phyloP scores from a whole-genome alignment of 2,797 vertebrate species.

The Enteromius afrohamiltoni region DNA sequence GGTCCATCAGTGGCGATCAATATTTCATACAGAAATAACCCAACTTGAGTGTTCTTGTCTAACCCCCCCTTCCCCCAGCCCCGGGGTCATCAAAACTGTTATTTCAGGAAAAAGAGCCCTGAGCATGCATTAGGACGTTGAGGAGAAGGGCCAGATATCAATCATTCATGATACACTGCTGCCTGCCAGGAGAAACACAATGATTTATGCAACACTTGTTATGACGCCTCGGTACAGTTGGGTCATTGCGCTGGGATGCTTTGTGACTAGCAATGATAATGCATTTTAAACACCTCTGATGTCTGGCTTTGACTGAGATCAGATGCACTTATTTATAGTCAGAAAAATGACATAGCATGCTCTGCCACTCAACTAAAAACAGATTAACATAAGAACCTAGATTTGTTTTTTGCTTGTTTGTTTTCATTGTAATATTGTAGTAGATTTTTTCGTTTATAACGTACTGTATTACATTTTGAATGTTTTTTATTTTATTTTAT shows the following conservation, averaged over 20 bases:
- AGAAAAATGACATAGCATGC: background rate
- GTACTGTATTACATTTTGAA: background rate
- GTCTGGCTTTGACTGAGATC: constrained; percentile 42
- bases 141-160: constrained; percentile 55
- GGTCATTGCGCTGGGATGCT: constrained; percentile 22
- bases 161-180: constrained; percentile 64
- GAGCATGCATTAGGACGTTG: constrained; percentile 43
- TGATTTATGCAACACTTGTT: constrained; percentile 67
- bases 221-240: constrained; percentile 55
- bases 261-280: constrained; percentile 52
- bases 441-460: background rate
- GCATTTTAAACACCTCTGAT: constrained; percentile 59
- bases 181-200: constrained; percentile 59
- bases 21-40: constrained; percentile 65
- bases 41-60: constrained; percentile 51
- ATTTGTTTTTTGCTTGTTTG: background rate
- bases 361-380: background rate
- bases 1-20: constrained; percentile 62
- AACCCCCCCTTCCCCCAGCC: constrained; percentile 29
- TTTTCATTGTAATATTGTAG: background rate
- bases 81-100: constrained; percentile 57
- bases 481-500: background rate
- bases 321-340: background rate
- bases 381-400: background rate
- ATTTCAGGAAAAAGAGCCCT: constrained; percentile 59